These are phyloP conservation scores for Porites divaricata DNA, from an alignment of 92 coral and sea anemone species.

Conservation along the genomic window DNA sequence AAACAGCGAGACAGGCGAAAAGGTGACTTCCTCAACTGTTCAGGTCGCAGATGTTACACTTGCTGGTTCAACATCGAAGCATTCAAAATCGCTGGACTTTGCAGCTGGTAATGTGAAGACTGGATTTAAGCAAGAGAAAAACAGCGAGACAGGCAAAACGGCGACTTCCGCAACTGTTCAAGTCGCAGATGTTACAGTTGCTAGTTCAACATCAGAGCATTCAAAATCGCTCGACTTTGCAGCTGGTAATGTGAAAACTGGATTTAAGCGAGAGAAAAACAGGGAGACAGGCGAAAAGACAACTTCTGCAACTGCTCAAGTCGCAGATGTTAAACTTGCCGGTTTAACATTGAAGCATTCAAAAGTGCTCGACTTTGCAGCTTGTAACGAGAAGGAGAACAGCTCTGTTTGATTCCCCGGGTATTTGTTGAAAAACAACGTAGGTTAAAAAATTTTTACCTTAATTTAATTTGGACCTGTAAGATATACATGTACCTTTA, in stretches of 20 bases:
- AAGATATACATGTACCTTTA: too few species aligned
- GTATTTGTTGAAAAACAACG: too few species aligned
- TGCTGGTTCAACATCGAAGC: constrained; percentile 9
- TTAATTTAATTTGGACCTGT: too few species aligned
- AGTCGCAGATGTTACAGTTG: neutral
- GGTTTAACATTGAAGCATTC: constrained; percentile 20
- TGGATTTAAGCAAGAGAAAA: constrained; percentile 9
- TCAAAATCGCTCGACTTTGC: constrained; percentile 17
- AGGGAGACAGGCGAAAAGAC: constrained; percentile 13
- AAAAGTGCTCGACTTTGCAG: constrained; percentile 17
- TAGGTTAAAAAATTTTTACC: too few species aligned
- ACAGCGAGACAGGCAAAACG: constrained; percentile 26
- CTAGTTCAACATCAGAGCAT: constrained; percentile 11
- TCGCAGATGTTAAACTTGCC: neutral
- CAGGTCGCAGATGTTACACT: neutral
- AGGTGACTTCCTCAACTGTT: constrained; percentile 20
- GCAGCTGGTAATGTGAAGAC: neutral
- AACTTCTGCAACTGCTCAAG: constrained; percentile 20
- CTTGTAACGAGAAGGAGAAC: too few species aligned
- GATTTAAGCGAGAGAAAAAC: constrained; percentile 1
- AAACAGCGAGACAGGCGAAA: constrained; percentile 22
- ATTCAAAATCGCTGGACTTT: constrained; percentile 10
- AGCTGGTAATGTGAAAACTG: constrained; percentile 32
- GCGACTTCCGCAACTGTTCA: constrained; percentile 24
- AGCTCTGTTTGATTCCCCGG: too few species aligned